Base-by-base conservation (phyloP, 2,797 vertebrate genomes). In the Amniataba percoides region DNA sequence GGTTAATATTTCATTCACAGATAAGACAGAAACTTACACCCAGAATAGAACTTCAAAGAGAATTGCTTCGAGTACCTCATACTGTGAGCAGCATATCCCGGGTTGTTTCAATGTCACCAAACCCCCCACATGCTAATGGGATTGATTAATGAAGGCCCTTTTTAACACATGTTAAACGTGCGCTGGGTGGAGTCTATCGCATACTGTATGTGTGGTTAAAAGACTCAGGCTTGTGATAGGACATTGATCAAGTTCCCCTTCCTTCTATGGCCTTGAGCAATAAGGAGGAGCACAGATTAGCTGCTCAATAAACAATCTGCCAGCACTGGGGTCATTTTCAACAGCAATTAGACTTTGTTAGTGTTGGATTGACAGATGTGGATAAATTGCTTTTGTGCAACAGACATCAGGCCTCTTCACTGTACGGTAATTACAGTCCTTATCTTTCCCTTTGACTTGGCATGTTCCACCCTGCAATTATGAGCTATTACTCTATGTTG, bases 1-100 rank as follows among this genome's bases (percentile, higher is more conserved):
- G 88, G 91, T 93, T 95, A 93, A 94, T 95, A 95, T 95, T 94
- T 95, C 91, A 94, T 93, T 88, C 86, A 84, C 75, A 88, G 89
- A 91, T 91, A 88, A 90, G 89, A 90, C 86, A 91, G 87, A 87
- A 91, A 87, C 76, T 74, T 80, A 87, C 74, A 87, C 77, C 82
- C 75, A 77, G 89, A 90, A 90, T 80, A 82, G 86, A 89, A 88
- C 84, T 90, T 89, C 61, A 84, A 90, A 87, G 83, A 85, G 76
- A 91, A 90, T 83, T 46, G 59, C 67, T 76, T 89, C 61, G 64
- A 87, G 70, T 85, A 73, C 77, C 79, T 78, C 75, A 72, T 45
- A 40, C 65, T 66, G 65, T 39, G 75, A 70, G 72, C 75, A 71
- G 55, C 63, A 64, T 25, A 80, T 70, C 64, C 60, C 56, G 60